A percentile compares a stretch with the other conserved stretches of the same genome.
phyloP scores from a whole-genome alignment of 2,888 invertebrate genomes.

The Meteorus cinctellus region DNA sequence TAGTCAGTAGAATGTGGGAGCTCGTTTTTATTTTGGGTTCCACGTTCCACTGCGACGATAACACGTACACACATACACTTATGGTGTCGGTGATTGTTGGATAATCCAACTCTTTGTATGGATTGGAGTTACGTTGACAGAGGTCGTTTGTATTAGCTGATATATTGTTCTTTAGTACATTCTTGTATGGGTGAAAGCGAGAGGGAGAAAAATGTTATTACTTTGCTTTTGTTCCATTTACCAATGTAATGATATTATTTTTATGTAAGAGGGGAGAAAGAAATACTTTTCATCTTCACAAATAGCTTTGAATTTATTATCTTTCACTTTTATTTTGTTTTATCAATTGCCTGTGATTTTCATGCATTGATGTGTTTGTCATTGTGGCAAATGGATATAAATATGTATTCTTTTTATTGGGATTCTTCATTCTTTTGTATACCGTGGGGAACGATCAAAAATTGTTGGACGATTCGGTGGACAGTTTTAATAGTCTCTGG shows the following conservation, averaged over 20 bases:
- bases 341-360: conserved; percentile 3
- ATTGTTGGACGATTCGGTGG: conserved; percentile 47
- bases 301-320: conserved; percentile 7
- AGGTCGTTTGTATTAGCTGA: conserved; percentile 43
- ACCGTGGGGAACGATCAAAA: conserved; percentile 49
- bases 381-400: neutral
- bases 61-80: neutral
- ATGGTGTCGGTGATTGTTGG: conserved; percentile 25
- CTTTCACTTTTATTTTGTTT: neutral
- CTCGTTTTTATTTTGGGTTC: conserved; percentile 23
- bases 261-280: neutral
- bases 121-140: conserved; percentile 47
- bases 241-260: neutral
- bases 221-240: neutral
- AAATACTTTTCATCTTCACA: neutral
- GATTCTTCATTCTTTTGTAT: conserved; percentile 11
- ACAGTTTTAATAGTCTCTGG: conserved; percentile 54
- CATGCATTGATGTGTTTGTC: neutral
- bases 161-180: neutral
- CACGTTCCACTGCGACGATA: conserved; percentile 32
- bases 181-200: neutral
- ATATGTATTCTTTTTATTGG: neutral
- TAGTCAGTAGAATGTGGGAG: neutral
- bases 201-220: neutral
- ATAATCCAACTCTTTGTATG: conserved; percentile 57